Conservation (phyloP, 23 tunicate species). For the Pegea sp. region DNA sequence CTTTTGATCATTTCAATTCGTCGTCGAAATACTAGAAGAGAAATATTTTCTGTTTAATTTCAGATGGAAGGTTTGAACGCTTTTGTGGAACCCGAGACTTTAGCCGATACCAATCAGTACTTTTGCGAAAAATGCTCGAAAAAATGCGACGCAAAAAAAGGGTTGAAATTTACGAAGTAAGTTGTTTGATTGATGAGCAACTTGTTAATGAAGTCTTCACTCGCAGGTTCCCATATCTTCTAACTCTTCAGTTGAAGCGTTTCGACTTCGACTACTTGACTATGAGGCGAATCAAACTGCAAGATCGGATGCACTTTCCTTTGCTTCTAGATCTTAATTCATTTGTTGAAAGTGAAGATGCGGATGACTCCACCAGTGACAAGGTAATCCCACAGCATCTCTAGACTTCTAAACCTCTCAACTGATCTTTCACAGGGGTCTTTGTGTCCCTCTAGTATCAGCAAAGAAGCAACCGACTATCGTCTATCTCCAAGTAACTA, state of each 20-base stretch:
- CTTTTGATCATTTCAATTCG: background rate
- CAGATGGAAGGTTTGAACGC: slow-evolving; percentile 71
- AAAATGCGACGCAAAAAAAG: slow-evolving; percentile 79
- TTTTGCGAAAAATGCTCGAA: slow-evolving; percentile 64
- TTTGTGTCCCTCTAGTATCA: too few species aligned
- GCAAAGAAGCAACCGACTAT: background rate
- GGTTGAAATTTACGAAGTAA: slow-evolving; percentile 63
- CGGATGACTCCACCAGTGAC: too few species aligned
- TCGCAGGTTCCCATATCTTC: slow-evolving; percentile 74
- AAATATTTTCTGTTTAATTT: background rate
- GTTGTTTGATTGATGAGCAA: background rate
- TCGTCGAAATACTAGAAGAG: background rate
- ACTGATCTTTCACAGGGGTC: too few species aligned
- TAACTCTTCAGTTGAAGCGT: slow-evolving; percentile 72
- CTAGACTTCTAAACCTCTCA: too few species aligned
- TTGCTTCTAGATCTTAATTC: slow-evolving; percentile 48
- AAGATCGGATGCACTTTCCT: slow-evolving; percentile 68
- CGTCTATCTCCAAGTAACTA: background rate
- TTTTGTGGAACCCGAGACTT: slow-evolving; percentile 56
- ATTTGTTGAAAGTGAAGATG: slow-evolving; percentile 25
- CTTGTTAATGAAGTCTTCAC: too few species aligned
- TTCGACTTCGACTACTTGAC: slow-evolving; percentile 78
- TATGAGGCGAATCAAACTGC: slow-evolving; percentile 56
- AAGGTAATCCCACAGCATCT: too few species aligned
- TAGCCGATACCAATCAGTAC: slow-evolving; percentile 56